Evolutionary conservation across 2,888 invertebrate species (phyloP).

Genomic region (Caenorhabditis wallacei): DNA sequence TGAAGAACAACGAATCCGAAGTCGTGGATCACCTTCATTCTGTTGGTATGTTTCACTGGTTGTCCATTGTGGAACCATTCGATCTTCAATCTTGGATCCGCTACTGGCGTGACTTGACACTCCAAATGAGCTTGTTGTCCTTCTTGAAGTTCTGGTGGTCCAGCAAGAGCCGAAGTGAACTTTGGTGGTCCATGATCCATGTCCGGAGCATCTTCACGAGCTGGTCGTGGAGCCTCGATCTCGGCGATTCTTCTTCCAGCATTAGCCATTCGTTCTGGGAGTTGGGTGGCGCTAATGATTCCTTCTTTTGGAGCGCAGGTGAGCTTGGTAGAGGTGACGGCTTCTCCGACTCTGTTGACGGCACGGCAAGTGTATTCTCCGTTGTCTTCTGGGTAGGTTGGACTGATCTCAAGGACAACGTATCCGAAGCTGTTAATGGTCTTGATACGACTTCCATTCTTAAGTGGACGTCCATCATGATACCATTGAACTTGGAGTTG

Average conservation of each 20-base stretch:
- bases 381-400: constrained; percentile 93
- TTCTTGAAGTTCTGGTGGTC: constrained; percentile 91
- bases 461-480: constrained; percentile 93
- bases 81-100: constrained; percentile 88
- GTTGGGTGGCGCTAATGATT: constrained; percentile 92
- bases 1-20: constrained; percentile 97
- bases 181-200: constrained; percentile 90
- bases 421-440: constrained; percentile 98
- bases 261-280: constrained; percentile 93
- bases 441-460: constrained; percentile 94
- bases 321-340: constrained; percentile 92
- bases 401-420: constrained; percentile 95
- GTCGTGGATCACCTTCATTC: constrained; percentile 88
- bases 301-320: constrained; percentile 91
- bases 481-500: constrained; percentile 87
- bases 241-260: constrained; percentile 85
- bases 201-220: constrained; percentile 85
- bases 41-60: constrained; percentile 87
- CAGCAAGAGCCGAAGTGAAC: constrained; percentile 91
- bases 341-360: constrained; percentile 85
- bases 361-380: constrained; percentile 80
- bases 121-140: constrained; percentile 98
- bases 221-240: constrained; percentile 79
- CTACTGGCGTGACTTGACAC: constrained; percentile 93
- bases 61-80: constrained; percentile 89